Base-by-base conservation (phyloP, 2,888 invertebrate species). In the Hirtodrosophila alboralis region DNA sequence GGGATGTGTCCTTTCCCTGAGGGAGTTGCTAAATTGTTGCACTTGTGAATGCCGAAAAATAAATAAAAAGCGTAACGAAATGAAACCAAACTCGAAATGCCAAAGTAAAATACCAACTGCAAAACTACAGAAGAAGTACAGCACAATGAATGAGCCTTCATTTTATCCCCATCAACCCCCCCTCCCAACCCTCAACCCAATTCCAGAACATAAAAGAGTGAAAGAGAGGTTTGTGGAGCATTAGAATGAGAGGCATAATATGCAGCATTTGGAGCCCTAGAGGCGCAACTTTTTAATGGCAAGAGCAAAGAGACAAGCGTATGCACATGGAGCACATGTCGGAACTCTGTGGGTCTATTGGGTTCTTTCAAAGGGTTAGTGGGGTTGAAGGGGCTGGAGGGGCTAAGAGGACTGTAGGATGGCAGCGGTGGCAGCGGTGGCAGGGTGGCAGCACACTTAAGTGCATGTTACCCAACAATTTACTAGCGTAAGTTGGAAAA, bases 401-500 rank as follows among this genome's bases (percentile, higher is more conserved):
- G 6, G 16, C n/a, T n/a, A n/a, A n/a, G n/a, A n/a, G 1, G 5
- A 7, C 23, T 2, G 10, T 36, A 4, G 10, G 3, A 6, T 7
- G 5, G 43, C n/a, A n/a, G n/a, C n/a, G 13, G 14, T 18, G 18
- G 18, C 18, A 18, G 18, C 4, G 33, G n/a, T 21, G 26, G 36
- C 14, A 41, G 41, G 14, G 47, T 59, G 60, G 56, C 54, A 54
- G 41, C 49, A 66, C 58, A 78, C 79, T 85, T 85, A 79, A 80
- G 80, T 80, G 86, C 86, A 87, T 80, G 87, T 80, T 87, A 86
- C 75, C 86, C 75, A 86, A 86, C 85, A 80, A 85, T 80, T 80
- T 83, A 79, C 62, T 83, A 67, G 79, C 86, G 84, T 75, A 85
- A 80, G 85, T 86, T 80, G 63, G 48, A 56, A 84, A 85, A 60